Percentiles rank a stretch among this genome's conserved stretches.
Evolutionary conservation across 2,888 invertebrate genomes (phyloP).

Genomic region (Azorinus chamasolen): DNA sequence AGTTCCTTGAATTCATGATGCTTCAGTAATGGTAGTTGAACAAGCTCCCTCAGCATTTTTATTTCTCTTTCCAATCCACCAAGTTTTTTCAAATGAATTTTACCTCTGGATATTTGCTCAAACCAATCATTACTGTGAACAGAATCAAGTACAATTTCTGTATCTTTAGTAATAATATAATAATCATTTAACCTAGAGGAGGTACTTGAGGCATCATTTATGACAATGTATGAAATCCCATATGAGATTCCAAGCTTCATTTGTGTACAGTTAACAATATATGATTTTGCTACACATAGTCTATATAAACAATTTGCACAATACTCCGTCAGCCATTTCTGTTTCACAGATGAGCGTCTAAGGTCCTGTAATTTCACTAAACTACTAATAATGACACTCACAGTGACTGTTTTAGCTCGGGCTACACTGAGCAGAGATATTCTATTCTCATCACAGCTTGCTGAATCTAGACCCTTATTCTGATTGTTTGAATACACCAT

Average conservation of each 20-base stretch:
- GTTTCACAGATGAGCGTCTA: conserved; percentile 17
- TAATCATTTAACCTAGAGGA: conserved; percentile 7
- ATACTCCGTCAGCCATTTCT: conserved; percentile 36
- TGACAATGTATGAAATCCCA: conserved; percentile 70
- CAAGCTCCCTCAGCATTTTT: conserved; percentile 68
- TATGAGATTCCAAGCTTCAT: conserved; percentile 68
- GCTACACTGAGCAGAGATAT: neutral
- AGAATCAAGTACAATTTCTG: conserved; percentile 65
- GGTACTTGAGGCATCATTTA: conserved; percentile 41
- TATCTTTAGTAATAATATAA: conserved; percentile 60
- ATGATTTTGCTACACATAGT: conserved; percentile 56
- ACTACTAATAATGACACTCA: conserved; percentile 54
- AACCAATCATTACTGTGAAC: conserved; percentile 76
- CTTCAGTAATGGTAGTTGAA: conserved; percentile 63
- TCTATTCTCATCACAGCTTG: neutral
- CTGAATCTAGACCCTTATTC: neutral
- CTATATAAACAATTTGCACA: conserved; percentile 70
- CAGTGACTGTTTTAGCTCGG: neutral
- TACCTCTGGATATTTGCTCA: conserved; percentile 40
- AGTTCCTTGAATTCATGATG: conserved; percentile 41
- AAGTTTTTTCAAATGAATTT: conserved; percentile 24
- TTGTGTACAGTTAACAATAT: conserved; percentile 58
- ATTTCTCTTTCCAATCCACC: conserved; percentile 75
- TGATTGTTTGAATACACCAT: neutral
- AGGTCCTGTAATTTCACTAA: conserved; percentile 43